Conservation (phyloP, 2,888 invertebrate genomes). For the Tortricodes alternella region DNA sequence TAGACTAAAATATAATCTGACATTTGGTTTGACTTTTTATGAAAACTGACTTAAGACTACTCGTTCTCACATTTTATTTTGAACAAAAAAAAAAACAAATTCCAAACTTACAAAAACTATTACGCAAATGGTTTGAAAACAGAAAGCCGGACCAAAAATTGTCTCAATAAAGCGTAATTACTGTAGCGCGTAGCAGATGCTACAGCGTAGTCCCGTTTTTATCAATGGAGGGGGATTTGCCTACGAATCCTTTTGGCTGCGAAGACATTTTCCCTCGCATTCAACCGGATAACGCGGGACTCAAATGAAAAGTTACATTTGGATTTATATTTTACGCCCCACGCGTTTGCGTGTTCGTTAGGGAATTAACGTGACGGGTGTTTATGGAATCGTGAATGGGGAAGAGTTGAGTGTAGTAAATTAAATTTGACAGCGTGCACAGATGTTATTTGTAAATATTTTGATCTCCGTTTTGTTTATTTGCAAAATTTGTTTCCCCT, state of each 20-base stretch:
- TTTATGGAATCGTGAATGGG: slow-evolving; percentile 8
- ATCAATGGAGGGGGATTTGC: slow-evolving; percentile 42
- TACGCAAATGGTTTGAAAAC: too few relatives aligned
- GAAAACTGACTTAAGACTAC: too few relatives aligned
- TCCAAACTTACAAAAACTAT: too few relatives aligned
- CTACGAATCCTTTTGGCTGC: slow-evolving; percentile 44
- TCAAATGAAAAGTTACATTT: slow-evolving; percentile 42
- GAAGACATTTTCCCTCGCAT: slow-evolving; percentile 38
- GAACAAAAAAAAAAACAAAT: too few relatives aligned
- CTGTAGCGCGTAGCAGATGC: slow-evolving; percentile 47
- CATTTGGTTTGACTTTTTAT: too few relatives aligned
- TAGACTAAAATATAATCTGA: too few relatives aligned
- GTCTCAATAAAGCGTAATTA: slow-evolving; percentile 5
- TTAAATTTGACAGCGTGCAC: not conserved
- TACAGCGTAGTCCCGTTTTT: slow-evolving; percentile 43
- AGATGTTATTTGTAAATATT: too few relatives aligned
- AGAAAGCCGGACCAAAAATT: not conserved
- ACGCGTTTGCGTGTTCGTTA: not conserved
- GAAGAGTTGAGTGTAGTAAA: not conserved
- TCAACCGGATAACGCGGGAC: slow-evolving; percentile 46
- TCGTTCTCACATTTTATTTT: too few relatives aligned
- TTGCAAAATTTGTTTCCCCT: too few relatives aligned
- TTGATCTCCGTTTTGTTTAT: too few relatives aligned
- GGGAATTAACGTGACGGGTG: slow-evolving; percentile 7
- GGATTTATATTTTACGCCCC: slow-evolving; percentile 9